Evolutionary conservation across 2,113 vertebrate genomes (phyloP), one percentile per base, ranked within the genome.

Genomic region (Theropithecus gelada): DNA sequence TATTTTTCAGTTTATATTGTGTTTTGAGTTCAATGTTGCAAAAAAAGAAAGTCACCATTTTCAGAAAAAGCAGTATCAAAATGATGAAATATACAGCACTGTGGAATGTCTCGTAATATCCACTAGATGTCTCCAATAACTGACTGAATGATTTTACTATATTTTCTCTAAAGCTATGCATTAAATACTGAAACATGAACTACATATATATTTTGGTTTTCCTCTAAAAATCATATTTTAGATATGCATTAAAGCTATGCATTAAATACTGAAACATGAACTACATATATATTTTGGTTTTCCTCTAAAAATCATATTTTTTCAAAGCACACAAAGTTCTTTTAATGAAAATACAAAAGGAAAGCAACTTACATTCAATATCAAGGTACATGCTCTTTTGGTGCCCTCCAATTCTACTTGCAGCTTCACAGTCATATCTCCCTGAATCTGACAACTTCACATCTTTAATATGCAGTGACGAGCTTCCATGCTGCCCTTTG

Each of bases 321-420:
- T 88, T 27, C 82, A 72, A 70, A 97, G 89, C 83, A 97, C 75
- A 90, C 59, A 68, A 75, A 23, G 30, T 80, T 32, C 11, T 81
- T 93, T 93, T 50, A 73, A 96, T 98, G 87, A 98, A 82, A 72
- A 95, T 84, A 95, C 18, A 40, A 97, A 98, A 96, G 23, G 76
- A 95, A 88, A 97, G 38, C 78, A 93, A 99, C 99, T 98, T 99
- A 99, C 99, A 99, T 98, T 99, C 99, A 93, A 99, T 99, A 98
- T 99, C 99, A 98, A 99, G 99, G 96, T 99, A 99, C 99, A 99
- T 99, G 99, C 99, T 99, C 98, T 99, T 99, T 98, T 99, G 99
- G 97, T 99, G 99, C 50, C 99, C 99, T 97, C 99, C 99, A 93
- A 99, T 99, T 98, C 99, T 99, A 98, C 99, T 99, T n/a, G 99